These are phyloP conservation scores for Metaphire vulgaris DNA, from an alignment of 1,140 invertebrate genomes.

Conservation along the genomic window DNA sequence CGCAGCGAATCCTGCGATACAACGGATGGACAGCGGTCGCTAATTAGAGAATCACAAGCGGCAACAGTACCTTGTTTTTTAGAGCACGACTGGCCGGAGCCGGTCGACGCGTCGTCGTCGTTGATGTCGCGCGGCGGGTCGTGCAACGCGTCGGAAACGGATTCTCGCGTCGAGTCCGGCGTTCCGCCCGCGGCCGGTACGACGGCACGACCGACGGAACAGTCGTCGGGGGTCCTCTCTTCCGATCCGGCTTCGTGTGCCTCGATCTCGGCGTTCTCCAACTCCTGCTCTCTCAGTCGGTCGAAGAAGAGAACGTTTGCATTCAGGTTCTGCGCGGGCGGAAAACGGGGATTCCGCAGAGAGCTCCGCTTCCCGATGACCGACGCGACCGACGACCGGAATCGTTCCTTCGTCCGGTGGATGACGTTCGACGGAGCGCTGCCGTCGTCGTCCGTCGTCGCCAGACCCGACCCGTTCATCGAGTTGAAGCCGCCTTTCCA, in stretches of 20 bases:
- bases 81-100: background rate
- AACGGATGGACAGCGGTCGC: background rate
- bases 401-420: background rate
- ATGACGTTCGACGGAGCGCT: background rate
- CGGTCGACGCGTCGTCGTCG: background rate
- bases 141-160: background rate
- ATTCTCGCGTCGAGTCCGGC: background rate
- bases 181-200: background rate
- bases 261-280: background rate
- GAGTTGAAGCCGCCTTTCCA: background rate
- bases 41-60: background rate
- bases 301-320: background rate
- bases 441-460: background rate
- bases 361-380: background rate
- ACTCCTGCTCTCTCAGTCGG: background rate
- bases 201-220: background rate
- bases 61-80: background rate
- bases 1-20: background rate
- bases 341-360: background rate
- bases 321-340: background rate
- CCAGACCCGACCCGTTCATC: background rate
- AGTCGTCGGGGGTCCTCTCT: background rate
- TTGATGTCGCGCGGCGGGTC: background rate
- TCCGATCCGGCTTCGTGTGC: background rate
- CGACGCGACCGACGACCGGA: background rate